Percentiles rank a stretch among this genome's conserved stretches.
Evolutionary conservation across 2,797 vertebrate species (phyloP).

Genomic region (Masticophis lateralis): DNA sequence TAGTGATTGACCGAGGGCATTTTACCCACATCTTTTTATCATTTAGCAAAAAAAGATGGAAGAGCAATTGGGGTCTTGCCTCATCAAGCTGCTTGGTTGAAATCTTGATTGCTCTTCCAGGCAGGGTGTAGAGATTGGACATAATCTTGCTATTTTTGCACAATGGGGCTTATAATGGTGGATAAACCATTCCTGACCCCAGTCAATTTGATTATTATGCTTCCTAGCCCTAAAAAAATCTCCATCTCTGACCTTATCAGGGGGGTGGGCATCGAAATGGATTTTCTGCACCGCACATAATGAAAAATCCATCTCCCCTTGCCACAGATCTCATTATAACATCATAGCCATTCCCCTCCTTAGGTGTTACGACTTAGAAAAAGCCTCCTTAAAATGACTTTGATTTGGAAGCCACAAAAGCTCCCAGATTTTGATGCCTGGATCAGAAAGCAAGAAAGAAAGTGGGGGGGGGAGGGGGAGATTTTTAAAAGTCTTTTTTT

Average conservation of each 20-base stretch:
- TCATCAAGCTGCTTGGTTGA: slow-evolving; percentile 10
- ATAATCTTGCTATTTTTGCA: slow-evolving; percentile 36
- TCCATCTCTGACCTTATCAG: slow-evolving; percentile 7
- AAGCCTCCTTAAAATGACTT: slow-evolving; percentile 2
- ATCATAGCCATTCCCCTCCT: background rate
- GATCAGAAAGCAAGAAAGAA: background rate
- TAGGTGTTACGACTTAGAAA: background rate
- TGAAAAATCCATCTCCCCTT: slow-evolving; percentile 7
- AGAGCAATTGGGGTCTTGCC: slow-evolving; percentile 49
- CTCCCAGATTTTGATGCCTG: background rate
- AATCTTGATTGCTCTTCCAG: slow-evolving; percentile 5
- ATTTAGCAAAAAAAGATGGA: slow-evolving; percentile 25
- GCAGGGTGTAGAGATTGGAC: background rate
- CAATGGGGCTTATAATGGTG: background rate
- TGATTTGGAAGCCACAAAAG: background rate
- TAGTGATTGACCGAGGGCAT: slow-evolving; percentile 30
- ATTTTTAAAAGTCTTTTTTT: background rate
- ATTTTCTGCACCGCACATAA: background rate
- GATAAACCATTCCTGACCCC: slow-evolving; percentile 17
- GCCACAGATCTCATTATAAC: background rate
- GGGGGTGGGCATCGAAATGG: slow-evolving; percentile 7
- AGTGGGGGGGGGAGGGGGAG: no score
- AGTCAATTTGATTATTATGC: background rate
- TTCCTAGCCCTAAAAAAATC: background rate
- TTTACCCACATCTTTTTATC: slow-evolving; percentile 4